Percentiles rank a stretch among this genome's conserved stretches.
phyloP scores from a whole-genome alignment of 1,140 invertebrate genomes.

The Drosophila ogumai region DNA sequence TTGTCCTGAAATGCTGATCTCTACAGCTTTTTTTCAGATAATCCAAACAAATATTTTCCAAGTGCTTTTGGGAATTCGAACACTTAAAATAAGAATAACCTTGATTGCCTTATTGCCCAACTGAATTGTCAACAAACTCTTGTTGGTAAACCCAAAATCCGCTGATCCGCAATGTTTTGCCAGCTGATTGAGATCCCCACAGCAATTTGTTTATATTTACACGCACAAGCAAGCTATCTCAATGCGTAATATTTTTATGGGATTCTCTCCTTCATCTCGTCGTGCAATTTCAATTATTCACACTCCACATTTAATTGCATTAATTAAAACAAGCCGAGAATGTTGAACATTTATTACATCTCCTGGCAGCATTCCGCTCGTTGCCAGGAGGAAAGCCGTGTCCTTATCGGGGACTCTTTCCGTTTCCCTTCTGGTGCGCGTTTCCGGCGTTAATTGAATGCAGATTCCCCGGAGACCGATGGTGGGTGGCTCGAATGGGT shows the following conservation, averaged over 20 bases:
- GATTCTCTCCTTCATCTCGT: slow-evolving; percentile 23
- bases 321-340: slow-evolving; percentile 59
- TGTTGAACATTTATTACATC: slow-evolving; percentile 57
- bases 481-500: neutral
- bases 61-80: slow-evolving; percentile 1
- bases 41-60: neutral
- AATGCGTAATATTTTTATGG: slow-evolving; percentile 39
- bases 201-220: slow-evolving; percentile 17
- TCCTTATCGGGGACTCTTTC: slow-evolving; percentile 45
- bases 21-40: neutral
- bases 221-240: neutral
- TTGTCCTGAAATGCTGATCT: neutral
- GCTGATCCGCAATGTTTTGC: slow-evolving; percentile 16
- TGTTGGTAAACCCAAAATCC: neutral
- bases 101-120: neutral
- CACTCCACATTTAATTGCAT: slow-evolving; percentile 52
- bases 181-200: slow-evolving; percentile 20
- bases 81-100: neutral
- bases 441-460: slow-evolving; percentile 62
- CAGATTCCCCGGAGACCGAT: slow-evolving; percentile 31
- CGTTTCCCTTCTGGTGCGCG: slow-evolving; percentile 33
- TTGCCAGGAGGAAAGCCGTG: slow-evolving; percentile 14
- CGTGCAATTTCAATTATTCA: slow-evolving; percentile 57
- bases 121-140: neutral
- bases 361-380: slow-evolving; percentile 10